These are phyloP conservation scores for Eupithecia inturbata DNA, from an alignment of 2,888 invertebrate genomes.

Conservation along the genomic window DNA sequence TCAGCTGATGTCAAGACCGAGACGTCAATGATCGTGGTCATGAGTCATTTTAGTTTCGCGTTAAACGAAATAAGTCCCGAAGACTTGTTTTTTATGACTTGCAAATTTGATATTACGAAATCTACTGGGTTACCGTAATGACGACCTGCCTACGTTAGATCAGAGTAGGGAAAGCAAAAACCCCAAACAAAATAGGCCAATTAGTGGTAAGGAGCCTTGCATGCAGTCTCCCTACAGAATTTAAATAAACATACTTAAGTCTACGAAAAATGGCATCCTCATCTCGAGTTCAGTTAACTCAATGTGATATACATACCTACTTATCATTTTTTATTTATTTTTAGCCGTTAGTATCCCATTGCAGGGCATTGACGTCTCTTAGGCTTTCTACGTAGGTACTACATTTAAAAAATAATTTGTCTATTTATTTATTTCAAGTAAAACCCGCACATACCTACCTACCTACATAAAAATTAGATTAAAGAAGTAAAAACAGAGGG, in stretches of 20 bases:
- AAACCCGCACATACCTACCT: too few relatives aligned
- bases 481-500: too few relatives aligned
- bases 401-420: too few relatives aligned
- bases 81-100: background rate
- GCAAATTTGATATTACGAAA: background rate
- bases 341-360: too few relatives aligned
- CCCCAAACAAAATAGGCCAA: background rate
- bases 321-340: too few relatives aligned
- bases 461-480: too few relatives aligned
- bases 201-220: too few relatives aligned
- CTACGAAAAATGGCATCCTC: background rate
- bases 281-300: background rate
- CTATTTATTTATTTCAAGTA: too few relatives aligned
- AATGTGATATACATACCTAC: too few relatives aligned
- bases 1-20: constrained; percentile 13
- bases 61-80: constrained; percentile 2
- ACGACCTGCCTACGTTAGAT: background rate
- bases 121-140: background rate
- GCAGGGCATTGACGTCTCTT: too few relatives aligned
- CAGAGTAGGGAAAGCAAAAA: background rate
- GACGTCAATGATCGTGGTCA: constrained; percentile 1
- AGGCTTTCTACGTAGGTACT: too few relatives aligned
- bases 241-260: background rate
- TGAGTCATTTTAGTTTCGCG: constrained; percentile 9
- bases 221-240: too few relatives aligned